phyloP scores from a whole-genome alignment of 2,113 vertebrate genomes.

The Ramphastos sulfuratus region DNA sequence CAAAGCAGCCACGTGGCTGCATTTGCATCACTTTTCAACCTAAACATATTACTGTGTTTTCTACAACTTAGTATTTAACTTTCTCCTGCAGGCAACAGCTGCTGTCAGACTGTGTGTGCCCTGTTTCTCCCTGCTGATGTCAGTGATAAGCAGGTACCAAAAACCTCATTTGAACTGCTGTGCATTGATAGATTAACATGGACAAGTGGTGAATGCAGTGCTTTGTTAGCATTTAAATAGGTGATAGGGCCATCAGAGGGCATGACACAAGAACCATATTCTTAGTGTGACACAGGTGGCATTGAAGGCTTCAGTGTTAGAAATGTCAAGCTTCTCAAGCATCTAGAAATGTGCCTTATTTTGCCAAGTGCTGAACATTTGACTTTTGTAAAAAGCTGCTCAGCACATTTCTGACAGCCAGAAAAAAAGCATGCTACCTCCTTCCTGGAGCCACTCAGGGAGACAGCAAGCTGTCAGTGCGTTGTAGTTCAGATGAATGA shows the following conservation, averaged over 20 bases:
- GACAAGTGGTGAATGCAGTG: neutral
- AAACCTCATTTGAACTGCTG: neutral
- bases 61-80: neutral
- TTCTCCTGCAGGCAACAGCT: neutral
- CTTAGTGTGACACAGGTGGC: neutral
- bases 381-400: neutral
- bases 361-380: conserved; percentile 1
- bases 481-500: neutral
- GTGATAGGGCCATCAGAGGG: neutral
- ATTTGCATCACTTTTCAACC: neutral
- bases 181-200: neutral
- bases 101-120: fast-evolving
- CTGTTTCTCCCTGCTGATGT: neutral
- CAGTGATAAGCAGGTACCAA: neutral
- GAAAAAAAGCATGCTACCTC: neutral
- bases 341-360: neutral
- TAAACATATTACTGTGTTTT: neutral
- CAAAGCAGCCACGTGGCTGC: neutral
- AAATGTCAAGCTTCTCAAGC: conserved; percentile 15
- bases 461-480: neutral
- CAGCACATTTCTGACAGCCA: neutral
- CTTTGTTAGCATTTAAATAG: neutral
- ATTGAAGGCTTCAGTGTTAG: neutral
- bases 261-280: neutral
- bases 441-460: neutral